phyloP scores from a whole-genome alignment of 2,797 vertebrate species.

The Numenius phaeopus region DNA sequence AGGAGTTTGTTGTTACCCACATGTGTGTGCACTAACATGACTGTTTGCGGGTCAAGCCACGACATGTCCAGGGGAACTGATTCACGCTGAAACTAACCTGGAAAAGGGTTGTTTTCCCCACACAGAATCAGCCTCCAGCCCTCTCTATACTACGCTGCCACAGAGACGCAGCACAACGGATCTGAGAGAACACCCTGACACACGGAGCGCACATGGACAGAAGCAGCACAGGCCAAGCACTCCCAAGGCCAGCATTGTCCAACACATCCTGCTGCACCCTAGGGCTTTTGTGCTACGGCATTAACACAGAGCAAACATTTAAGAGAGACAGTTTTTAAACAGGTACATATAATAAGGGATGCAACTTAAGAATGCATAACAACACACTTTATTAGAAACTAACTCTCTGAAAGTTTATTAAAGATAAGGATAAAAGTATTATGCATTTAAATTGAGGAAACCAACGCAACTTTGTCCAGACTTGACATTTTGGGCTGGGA shows the following conservation, averaged over 20 bases:
- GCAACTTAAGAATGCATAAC: not conserved
- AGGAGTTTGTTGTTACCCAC: not conserved
- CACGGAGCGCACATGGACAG: rapidly evolving
- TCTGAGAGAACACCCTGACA: not conserved
- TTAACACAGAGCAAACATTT: not conserved
- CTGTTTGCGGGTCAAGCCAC: rapidly evolving
- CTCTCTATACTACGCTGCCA: not conserved
- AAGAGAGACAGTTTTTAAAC: not conserved
- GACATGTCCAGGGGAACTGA: not conserved
- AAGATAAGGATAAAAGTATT: constrained; percentile 24
- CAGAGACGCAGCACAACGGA: not conserved
- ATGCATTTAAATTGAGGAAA: not conserved
- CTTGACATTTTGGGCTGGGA: constrained; percentile 28
- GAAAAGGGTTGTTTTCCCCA: not conserved
- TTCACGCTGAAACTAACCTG: not conserved
- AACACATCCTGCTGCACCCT: not conserved
- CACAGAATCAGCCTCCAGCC: not conserved
- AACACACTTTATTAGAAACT: not conserved
- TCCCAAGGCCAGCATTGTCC: not conserved
- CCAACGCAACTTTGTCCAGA: not conserved
- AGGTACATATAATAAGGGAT: not conserved
- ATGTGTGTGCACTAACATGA: rapidly evolving
- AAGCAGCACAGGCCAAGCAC: not conserved
- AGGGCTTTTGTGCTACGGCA: not conserved
- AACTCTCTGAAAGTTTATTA: not conserved